Evolutionary conservation across 2,888 invertebrate genomes (phyloP).

Genomic region (Orthosia gracilis): DNA sequence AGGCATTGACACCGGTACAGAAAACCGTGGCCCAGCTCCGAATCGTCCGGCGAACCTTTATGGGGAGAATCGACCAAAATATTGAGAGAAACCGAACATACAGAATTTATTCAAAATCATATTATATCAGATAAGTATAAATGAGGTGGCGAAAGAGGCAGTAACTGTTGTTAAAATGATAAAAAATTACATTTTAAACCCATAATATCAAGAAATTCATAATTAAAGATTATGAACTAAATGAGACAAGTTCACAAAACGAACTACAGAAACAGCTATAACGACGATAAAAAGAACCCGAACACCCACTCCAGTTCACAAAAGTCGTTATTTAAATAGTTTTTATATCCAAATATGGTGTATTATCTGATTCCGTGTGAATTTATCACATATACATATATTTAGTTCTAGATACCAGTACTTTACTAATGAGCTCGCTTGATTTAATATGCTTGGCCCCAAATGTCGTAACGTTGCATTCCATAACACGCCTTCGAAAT

Average conservation of each 20-base stretch:
- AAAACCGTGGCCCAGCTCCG: no score
- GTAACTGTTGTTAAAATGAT: constrained; percentile 12
- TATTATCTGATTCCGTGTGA: constrained; percentile 64
- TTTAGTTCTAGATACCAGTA: constrained; percentile 65
- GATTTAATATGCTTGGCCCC: constrained; percentile 73
- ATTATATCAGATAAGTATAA: neutral
- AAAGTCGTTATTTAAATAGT: constrained; percentile 52
- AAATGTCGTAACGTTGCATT: constrained; percentile 76
- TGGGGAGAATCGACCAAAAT: no score
- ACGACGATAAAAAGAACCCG: constrained; percentile 39
- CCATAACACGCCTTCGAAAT: constrained; percentile 74
- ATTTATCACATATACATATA: constrained; percentile 60
- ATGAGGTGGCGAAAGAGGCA: neutral
- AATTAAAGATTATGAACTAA: constrained; percentile 41
- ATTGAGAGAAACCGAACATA: no score
- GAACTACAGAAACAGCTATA: constrained; percentile 55
- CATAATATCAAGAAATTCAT: constrained; percentile 30
- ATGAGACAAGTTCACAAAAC: constrained; percentile 49
- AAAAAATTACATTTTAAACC: constrained; percentile 33
- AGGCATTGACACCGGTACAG: no score
- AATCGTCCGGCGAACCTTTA: no score
- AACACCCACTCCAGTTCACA: constrained; percentile 47
- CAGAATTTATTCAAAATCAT: no score
- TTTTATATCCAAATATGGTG: constrained; percentile 63
- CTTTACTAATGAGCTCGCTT: constrained; percentile 73